Conservation (phyloP, 1,140 invertebrate genomes). For the Phymorhynchus buccinoides region DNA sequence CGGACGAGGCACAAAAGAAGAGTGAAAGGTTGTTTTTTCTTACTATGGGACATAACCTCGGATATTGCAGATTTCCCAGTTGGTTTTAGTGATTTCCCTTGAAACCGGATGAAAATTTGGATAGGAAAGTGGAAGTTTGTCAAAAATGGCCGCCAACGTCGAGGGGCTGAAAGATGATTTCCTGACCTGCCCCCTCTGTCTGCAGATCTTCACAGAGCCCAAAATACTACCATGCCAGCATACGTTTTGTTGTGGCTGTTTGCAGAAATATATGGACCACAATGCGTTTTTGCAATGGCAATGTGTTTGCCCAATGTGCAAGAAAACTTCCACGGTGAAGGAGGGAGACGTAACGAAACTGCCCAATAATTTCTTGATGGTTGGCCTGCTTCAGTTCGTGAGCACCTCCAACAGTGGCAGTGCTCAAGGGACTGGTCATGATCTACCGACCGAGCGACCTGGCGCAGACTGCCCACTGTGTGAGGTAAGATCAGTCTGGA, state of each 20-base stretch:
- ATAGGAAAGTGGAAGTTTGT: background rate
- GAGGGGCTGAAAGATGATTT: conserved; percentile 36
- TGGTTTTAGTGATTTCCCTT: no score
- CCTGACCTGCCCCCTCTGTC: conserved; percentile 46
- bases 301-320: conserved; percentile 43
- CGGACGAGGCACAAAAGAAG: no score
- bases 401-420: background rate
- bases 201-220: conserved; percentile 39
- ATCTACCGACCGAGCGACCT: background rate
- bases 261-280: conserved; percentile 35
- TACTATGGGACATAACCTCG: no score
- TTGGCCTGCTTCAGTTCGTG: conserved; percentile 22
- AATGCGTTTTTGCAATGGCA: background rate
- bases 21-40: no score
- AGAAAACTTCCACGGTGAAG: conserved; percentile 19
- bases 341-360: conserved; percentile 31
- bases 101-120: no score
- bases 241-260: conserved; percentile 48
- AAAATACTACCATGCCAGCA: conserved; percentile 48
- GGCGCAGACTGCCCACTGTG: conserved; percentile 15
- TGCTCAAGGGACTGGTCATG: background rate
- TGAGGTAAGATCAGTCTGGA: background rate
- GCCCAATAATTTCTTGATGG: conserved; percentile 32
- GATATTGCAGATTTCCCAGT: no score
- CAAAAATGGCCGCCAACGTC: background rate